phyloP scores from a whole-genome alignment of 2,113 vertebrate genomes.

The Centrocercus urophasianus region DNA sequence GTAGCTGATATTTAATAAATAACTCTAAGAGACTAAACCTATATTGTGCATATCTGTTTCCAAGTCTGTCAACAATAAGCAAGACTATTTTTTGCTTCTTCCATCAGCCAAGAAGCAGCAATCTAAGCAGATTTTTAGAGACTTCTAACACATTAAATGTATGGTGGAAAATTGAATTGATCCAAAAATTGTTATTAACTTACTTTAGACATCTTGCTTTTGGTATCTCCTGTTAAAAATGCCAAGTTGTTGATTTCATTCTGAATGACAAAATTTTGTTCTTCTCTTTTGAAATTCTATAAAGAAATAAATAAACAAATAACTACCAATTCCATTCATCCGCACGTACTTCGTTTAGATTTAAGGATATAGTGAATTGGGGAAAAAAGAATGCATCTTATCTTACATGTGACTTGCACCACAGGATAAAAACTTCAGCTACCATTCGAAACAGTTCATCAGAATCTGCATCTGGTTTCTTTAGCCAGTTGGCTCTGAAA shows the following conservation, averaged over 20 bases:
- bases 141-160: background rate
- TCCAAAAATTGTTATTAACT: slow-evolving; percentile 57
- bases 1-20: slow-evolving; percentile 20
- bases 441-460: slow-evolving; percentile 98
- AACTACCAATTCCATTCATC: background rate
- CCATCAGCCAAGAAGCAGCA: background rate
- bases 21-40: background rate
- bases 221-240: slow-evolving; percentile 97
- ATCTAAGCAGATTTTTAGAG: background rate
- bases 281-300: slow-evolving; percentile 98
- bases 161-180: background rate
- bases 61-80: background rate
- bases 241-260: slow-evolving; percentile 99
- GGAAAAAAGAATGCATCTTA: background rate
- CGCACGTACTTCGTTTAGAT: background rate
- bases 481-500: slow-evolving; percentile 94
- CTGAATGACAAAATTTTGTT: slow-evolving; percentile 99
- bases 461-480: slow-evolving; percentile 91
- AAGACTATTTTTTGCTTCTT: slow-evolving; percentile 1
- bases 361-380: background rate
- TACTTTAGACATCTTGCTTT: slow-evolving; percentile 99
- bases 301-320: background rate
- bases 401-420: slow-evolving; percentile 98
- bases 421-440: slow-evolving; percentile 97
- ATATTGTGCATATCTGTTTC: background rate